These are phyloP conservation scores for Phymanthus crucifer DNA, from an alignment of 92 coral and sea anemone genomes.

Conservation along the genomic window DNA sequence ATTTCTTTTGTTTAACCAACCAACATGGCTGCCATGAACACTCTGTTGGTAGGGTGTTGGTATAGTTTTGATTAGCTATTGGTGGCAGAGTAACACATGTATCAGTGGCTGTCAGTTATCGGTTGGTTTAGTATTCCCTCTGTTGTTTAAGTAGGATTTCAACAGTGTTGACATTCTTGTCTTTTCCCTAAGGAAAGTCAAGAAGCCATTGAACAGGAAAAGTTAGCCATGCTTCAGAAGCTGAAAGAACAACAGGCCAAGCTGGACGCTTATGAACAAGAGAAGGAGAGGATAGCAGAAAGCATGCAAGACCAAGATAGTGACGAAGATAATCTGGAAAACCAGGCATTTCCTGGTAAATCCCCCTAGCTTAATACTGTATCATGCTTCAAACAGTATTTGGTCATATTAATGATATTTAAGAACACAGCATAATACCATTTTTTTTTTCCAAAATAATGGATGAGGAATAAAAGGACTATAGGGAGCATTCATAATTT, in stretches of 20 bases:
- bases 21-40: no score
- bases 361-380: background rate
- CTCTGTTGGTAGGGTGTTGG: no score
- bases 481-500: no score
- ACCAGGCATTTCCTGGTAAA: conserved; percentile 92
- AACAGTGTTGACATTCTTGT: background rate
- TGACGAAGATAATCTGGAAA: conserved; percentile 89
- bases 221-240: conserved; percentile 52
- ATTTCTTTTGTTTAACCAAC: no score
- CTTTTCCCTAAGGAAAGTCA: background rate
- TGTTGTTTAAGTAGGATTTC: background rate
- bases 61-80: no score
- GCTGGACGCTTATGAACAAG: conserved; percentile 65
- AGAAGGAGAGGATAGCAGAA: conserved; percentile 41
- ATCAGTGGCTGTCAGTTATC: no score
- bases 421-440: no score
- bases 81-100: no score
- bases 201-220: conserved; percentile 40
- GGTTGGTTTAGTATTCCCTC: no score
- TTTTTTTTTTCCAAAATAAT: no score
- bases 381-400: background rate
- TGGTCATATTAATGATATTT: no score
- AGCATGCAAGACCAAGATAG: conserved; percentile 84
- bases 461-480: no score
- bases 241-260: conserved; percentile 72